These are phyloP conservation scores for Aleiodes sp. DNA, from an alignment of 1,140 invertebrate genomes.

Conservation along the genomic window DNA sequence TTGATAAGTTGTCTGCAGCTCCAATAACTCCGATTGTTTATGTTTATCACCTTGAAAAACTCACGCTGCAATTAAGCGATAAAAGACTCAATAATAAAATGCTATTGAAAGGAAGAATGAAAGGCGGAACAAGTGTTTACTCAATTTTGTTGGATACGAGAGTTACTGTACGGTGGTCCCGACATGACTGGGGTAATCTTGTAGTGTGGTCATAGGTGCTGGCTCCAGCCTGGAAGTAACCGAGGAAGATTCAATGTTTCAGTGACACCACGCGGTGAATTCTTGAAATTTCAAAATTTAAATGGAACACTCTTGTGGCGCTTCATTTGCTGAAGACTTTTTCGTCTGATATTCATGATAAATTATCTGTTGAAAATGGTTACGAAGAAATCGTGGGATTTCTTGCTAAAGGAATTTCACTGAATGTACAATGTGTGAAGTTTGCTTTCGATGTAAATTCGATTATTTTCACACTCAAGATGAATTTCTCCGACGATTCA, in stretches of 20 bases:
- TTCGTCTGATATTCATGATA: too few species aligned
- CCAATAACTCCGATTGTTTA: background rate
- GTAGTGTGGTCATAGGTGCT: background rate
- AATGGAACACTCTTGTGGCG: too few species aligned
- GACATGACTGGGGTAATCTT: slow-evolving; percentile 7
- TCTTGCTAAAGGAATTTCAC: too few species aligned
- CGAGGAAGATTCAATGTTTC: background rate
- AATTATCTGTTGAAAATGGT: too few species aligned
- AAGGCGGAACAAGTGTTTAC: too few species aligned
- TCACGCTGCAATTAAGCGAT: background rate
- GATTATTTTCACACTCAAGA: too few species aligned
- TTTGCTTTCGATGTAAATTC: too few species aligned
- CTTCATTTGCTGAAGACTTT: too few species aligned
- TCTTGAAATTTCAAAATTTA: background rate
- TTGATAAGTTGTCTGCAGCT: background rate
- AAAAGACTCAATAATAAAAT: background rate
- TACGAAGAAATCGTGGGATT: too few species aligned
- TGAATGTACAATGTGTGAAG: too few species aligned
- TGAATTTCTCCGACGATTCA: too few species aligned
- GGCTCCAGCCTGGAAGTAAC: background rate
- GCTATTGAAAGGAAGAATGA: background rate
- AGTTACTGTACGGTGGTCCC: slow-evolving; percentile 10
- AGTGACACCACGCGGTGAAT: background rate
- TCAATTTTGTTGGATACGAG: background rate
- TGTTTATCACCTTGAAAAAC: background rate